Evolutionary conservation across 1,140 invertebrate species (phyloP).

Genomic region (Marisa cornuarietis): DNA sequence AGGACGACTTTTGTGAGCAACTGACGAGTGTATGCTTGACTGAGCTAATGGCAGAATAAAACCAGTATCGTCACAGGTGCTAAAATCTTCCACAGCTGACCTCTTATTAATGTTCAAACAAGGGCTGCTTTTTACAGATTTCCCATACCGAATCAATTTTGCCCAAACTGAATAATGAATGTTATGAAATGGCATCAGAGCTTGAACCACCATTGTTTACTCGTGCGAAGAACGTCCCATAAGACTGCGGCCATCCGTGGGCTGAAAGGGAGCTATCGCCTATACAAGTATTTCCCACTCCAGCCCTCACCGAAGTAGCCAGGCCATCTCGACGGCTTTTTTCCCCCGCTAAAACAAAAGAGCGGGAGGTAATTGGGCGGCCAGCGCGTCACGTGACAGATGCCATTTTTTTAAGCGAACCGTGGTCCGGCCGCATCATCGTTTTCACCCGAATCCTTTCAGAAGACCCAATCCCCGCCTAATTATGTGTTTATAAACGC

Average conservation of each 20-base stretch:
- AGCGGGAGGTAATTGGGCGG: conserved; percentile 29
- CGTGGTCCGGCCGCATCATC: background rate
- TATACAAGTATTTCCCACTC: no score
- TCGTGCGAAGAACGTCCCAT: conserved; percentile 1
- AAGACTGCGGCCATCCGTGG: background rate
- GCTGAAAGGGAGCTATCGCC: no score
- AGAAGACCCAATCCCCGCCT: background rate
- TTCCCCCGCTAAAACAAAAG: conserved; percentile 32
- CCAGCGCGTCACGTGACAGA: conserved; percentile 27
- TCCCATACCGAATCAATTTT: background rate
- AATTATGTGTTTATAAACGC: conserved; percentile 8
- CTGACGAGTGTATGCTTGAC: no score
- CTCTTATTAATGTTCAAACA: conserved; percentile 1
- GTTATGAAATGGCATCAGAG: conserved; percentile 18
- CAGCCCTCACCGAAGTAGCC: no score
- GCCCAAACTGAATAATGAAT: conserved; percentile 15
- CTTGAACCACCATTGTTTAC: background rate
- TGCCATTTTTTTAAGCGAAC: background rate
- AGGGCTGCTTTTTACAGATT: background rate
- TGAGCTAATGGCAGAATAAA: no score
- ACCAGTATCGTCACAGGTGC: background rate
- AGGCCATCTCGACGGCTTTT: background rate
- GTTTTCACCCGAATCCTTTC: background rate
- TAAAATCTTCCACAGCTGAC: conserved; percentile 12
- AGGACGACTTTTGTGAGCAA: background rate